phyloP scores from a whole-genome alignment of 2,888 invertebrate genomes.

The Leptogaster cylindrica region DNA sequence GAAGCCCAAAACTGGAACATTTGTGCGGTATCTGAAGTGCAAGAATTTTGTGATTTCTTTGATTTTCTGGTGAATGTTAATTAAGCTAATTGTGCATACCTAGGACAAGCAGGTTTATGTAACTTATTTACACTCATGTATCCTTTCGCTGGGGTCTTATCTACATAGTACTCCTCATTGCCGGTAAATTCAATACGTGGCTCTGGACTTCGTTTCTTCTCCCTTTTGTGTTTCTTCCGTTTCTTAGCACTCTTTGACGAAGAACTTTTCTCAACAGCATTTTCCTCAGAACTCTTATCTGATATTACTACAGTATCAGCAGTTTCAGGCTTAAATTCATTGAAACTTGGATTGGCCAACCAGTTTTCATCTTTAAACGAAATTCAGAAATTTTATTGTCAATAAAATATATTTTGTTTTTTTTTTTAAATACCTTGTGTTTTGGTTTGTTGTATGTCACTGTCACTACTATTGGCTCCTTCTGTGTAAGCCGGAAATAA shows the following conservation, averaged over 20 bases:
- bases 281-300: background rate
- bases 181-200: slow-evolving; percentile 53
- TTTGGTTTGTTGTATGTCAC: background rate
- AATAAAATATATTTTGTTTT: slow-evolving; percentile 3
- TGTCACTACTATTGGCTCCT: background rate
- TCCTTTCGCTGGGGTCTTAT: slow-evolving; percentile 65
- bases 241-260: slow-evolving; percentile 11
- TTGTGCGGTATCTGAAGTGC: slow-evolving; percentile 1
- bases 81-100: slow-evolving; percentile 57
- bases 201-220: slow-evolving; percentile 26
- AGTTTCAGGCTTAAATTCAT: background rate
- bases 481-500: slow-evolving; percentile 50
- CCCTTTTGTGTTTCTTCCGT: slow-evolving; percentile 13
- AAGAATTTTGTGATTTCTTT: too few relatives aligned
- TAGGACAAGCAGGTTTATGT: slow-evolving; percentile 69
- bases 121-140: slow-evolving; percentile 69
- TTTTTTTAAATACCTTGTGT: background rate
- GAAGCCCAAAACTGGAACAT: slow-evolving; percentile 5
- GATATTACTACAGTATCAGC: background rate
- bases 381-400: background rate
- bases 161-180: slow-evolving; percentile 66
- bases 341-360: slow-evolving; percentile 50
- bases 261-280: background rate
- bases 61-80: too few relatives aligned
- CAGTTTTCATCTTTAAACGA: slow-evolving; percentile 43